These are phyloP conservation scores for Polyommatus icarus DNA, from an alignment of 2,888 invertebrate species.

Conservation along the genomic window DNA sequence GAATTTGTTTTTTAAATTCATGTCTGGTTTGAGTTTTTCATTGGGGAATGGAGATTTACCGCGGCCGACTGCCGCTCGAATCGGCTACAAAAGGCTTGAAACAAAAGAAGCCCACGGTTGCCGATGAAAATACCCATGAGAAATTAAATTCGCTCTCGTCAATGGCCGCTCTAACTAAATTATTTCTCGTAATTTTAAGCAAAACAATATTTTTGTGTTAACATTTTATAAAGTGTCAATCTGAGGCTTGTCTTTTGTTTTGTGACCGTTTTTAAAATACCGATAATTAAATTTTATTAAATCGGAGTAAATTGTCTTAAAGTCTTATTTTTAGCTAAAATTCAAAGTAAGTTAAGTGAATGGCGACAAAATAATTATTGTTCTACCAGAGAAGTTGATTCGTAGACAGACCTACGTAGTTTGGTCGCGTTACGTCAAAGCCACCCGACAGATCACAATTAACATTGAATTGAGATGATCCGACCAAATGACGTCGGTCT, in stretches of 20 bases:
- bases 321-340: too few relatives aligned
- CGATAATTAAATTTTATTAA: background rate
- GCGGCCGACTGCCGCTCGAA: background rate
- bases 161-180: constrained; percentile 3
- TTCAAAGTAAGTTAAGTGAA: too few relatives aligned
- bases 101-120: background rate
- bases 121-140: constrained; percentile 9
- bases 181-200: background rate
- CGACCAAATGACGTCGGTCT: too few relatives aligned
- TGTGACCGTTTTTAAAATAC: background rate
- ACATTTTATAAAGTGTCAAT: background rate
- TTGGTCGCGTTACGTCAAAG: too few relatives aligned
- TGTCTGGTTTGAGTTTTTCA: constrained; percentile 10
- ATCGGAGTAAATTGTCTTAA: background rate
- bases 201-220: background rate
- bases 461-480: too few relatives aligned
- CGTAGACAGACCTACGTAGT: too few relatives aligned
- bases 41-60: background rate
- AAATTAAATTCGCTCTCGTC: background rate
- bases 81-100: constrained; percentile 13
- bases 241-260: background rate
- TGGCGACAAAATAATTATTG: too few relatives aligned
- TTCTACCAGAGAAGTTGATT: too few relatives aligned
- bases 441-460: too few relatives aligned
- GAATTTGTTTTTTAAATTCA: constrained; percentile 10